A percentile compares a stretch with the other conserved stretches of the same genome.
Conservation (phyloP, 1,140 invertebrate species). For the Drosophila triauraria region DNA sequence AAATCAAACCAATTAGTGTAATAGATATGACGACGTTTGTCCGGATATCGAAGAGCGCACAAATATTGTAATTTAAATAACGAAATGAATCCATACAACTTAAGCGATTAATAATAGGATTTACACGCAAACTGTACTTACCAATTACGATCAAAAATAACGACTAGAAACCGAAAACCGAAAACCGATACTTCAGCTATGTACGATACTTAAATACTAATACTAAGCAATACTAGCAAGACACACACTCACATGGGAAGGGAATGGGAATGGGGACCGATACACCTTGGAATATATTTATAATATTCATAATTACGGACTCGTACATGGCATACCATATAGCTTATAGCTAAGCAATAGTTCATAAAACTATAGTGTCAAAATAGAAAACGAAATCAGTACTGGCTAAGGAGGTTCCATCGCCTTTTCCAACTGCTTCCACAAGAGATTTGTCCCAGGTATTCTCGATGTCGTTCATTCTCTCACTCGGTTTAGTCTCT, state of each 20-base stretch:
- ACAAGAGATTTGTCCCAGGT: conserved; percentile 14
- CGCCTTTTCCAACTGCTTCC: conserved; percentile 42
- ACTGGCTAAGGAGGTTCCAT: conserved; percentile 10
- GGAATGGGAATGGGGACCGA: conserved; percentile 1
- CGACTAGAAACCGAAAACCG: conserved; percentile 18
- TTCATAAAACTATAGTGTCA: conserved; percentile 44
- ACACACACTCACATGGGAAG: neutral
- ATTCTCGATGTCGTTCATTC: conserved; percentile 8
- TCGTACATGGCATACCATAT: conserved; percentile 19
- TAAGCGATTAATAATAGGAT: conserved; percentile 64
- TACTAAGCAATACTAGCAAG: conserved; percentile 26
- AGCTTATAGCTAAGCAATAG: conserved; percentile 27
- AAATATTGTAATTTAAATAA: conserved; percentile 75
- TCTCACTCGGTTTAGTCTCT: conserved; percentile 1
- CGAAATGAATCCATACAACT: conserved; percentile 67
- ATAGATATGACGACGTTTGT: conserved; percentile 58
- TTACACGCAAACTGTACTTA: conserved; percentile 54
- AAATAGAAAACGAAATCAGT: conserved; percentile 9
- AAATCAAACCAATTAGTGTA: conserved; percentile 55
- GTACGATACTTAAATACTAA: conserved; percentile 40
- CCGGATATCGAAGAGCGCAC: conserved; percentile 77
- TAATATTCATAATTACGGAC: conserved; percentile 19
- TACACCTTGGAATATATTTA: conserved; percentile 15
- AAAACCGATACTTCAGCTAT: conserved; percentile 36
- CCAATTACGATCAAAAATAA: conserved; percentile 34